Evolutionary conservation across 2,797 vertebrate genomes (phyloP), one percentile per base, ranked within the genome.

Genomic region (Eulemur albifrons): DNA sequence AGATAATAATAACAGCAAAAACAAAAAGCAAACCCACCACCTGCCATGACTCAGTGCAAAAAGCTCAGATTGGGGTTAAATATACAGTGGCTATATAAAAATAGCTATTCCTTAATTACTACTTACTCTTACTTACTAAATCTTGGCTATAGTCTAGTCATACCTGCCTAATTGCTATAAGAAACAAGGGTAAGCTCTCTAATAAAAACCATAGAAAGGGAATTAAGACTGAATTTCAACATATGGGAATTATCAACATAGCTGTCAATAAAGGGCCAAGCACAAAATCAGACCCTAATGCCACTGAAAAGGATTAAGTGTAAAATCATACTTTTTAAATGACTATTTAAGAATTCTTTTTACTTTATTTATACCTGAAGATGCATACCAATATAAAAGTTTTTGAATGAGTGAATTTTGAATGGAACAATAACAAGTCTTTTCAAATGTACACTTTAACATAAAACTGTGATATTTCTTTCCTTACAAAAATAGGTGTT

Each of bases 381-480:
- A 59, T 85, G 75, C 67, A 92, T 43, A 59, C 70, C 89, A 52
- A 82, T 57, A 65, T 35, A 83, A 65, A 67, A 4, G 4, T 50
- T 93, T 94, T 25, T 79, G 54, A 96, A 59, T 79, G 14, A 90
- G n/a, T 82, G 25, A 89, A 84, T 75, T 70, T n/a, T 52, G 38
- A 97, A 92, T 79, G 38, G 40, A 94, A 93, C 75, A 59, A 70
- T 21, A 63, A 81, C 17, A 9, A 88, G 6, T 23, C 63, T 97
- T 96, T 96, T 38, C 35, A n/a, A 93, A 95, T 87, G 61, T 79
- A 97, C 30, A 79, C 25, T 45, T 90, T 82, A 27, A 40, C 43
- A 90, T 1, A 61, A 80, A 97, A 92, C 4, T 17, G 25, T 79
- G 84, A 57, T 91, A 73, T 93, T 63, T 92, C 73, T 94, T 90